Evolutionary conservation across 2,888 invertebrate species (phyloP).

Genomic region (Nesidiocoris tenuis): DNA sequence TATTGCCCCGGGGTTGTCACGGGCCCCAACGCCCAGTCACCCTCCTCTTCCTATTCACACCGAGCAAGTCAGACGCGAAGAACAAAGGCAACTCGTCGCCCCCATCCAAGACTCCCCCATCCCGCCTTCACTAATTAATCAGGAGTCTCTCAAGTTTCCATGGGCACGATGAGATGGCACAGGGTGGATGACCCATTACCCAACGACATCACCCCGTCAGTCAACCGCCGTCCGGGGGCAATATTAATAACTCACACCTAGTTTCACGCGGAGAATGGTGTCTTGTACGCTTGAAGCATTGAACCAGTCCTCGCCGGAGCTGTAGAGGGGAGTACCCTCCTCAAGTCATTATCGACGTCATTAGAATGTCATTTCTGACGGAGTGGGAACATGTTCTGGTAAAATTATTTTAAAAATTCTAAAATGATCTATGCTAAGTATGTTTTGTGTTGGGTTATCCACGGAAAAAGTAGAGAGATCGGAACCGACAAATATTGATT

Average conservation of each 20-base stretch:
- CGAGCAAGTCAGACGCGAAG: not conserved
- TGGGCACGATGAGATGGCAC: not conserved
- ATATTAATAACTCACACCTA: slow-evolving; percentile 52
- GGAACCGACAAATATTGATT: no score
- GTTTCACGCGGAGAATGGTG: slow-evolving; percentile 49
- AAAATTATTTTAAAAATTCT: no score
- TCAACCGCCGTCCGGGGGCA: not conserved
- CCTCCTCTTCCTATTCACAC: not conserved
- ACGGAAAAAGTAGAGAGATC: no score
- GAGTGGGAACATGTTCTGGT: no score
- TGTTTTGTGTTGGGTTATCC: no score
- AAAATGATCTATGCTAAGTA: no score
- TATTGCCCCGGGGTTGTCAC: slow-evolving; percentile 27
- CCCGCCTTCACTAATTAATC: slow-evolving; percentile 44
- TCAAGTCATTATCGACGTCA: slow-evolving; percentile 31
- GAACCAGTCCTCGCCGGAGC: not conserved
- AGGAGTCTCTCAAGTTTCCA: slow-evolving; percentile 42
- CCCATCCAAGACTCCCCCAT: not conserved
- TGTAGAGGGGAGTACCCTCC: not conserved
- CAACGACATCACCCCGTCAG: not conserved
- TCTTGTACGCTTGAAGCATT: slow-evolving; percentile 20
- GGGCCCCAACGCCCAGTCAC: not conserved
- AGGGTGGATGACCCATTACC: not conserved
- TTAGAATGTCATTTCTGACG: no score
- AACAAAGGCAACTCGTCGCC: slow-evolving; percentile 36